Evolutionary conservation across 1,140 invertebrate genomes (phyloP).

Genomic region (Babylonia areolata): DNA sequence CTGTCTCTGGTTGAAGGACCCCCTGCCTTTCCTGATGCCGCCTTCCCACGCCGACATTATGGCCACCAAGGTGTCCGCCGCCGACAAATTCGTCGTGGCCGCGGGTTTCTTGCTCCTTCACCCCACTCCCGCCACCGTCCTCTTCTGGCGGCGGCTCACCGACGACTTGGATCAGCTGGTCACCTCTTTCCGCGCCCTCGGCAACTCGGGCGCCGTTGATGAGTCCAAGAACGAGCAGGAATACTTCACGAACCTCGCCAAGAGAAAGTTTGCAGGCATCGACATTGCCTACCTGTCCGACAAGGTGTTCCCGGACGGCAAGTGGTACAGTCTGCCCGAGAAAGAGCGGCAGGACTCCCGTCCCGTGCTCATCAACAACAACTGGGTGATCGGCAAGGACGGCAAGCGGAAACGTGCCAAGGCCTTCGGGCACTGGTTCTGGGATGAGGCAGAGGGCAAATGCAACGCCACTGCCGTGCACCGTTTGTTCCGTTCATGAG

Average conservation of each 20-base stretch:
- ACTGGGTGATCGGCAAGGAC: too few species aligned
- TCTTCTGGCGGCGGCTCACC: slow-evolving; percentile 54
- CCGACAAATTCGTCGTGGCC: slow-evolving; percentile 30
- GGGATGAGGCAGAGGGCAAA: not conserved
- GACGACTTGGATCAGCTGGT: slow-evolving; percentile 44
- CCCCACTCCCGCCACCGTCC: slow-evolving; percentile 48
- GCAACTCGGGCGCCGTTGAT: slow-evolving; percentile 37
- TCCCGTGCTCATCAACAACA: slow-evolving; percentile 55
- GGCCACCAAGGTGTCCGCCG: slow-evolving; percentile 53
- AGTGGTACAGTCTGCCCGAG: slow-evolving; percentile 57
- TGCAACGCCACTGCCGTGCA: slow-evolving; percentile 7
- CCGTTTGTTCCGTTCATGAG: not conserved
- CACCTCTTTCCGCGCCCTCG: slow-evolving; percentile 39
- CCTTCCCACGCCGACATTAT: slow-evolving; percentile 52
- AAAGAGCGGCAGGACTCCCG: slow-evolving; percentile 6
- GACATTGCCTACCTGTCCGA: slow-evolving; percentile 48
- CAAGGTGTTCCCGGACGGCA: slow-evolving; percentile 58
- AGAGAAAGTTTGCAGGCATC: slow-evolving; percentile 46
- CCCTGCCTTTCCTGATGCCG: slow-evolving; percentile 47
- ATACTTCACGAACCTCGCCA: slow-evolving; percentile 52
- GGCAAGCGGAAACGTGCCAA: slow-evolving; percentile 51
- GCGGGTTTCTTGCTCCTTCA: slow-evolving; percentile 60
- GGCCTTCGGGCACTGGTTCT: too few species aligned
- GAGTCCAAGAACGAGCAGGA: slow-evolving; percentile 62
- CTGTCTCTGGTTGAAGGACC: slow-evolving; percentile 61